Base-by-base conservation (phyloP, 2,888 invertebrate species). In the Malthinus flaveolus region DNA sequence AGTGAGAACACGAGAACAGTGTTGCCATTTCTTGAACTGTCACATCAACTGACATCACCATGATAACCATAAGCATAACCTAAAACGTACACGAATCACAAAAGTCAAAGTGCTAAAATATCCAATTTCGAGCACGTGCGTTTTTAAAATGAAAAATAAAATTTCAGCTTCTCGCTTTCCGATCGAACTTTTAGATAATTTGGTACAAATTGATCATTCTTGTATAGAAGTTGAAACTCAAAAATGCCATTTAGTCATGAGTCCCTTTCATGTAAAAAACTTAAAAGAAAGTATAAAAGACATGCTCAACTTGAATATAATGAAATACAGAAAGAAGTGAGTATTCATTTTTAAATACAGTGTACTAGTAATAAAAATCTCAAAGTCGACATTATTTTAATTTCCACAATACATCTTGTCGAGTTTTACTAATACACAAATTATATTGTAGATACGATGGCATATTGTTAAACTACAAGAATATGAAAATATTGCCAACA, bases 401-500 rank as follows among this genome's bases (percentile, higher is more conserved):
- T 34, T 45, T 15, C n/a, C n/a, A 35, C 11, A 11, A 36, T 39
- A 23, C 2, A n/a, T n/a, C n/a, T n/a, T n/a, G n/a, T n/a, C n/a
- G 39, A 33, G 31, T 15, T 8, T 10, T 34, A 12, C 36, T 33
- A 32, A 36, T n/a, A n/a, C 23, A 23, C 5, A 23, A 23, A 23
- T 23, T 23, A 46, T 48, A 12, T 82, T 83, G 44, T 75, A 89
- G 89, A 53, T 81, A 87, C 48, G 80, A 83, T 71, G 90, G 89
- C 15, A 86, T 89, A 62, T 74, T 89, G 1, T 73, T 89, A 57
- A 85, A 87, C 51, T 89, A 86, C 70, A 83, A 85, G 72, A 87
- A 88, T 69, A 79, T 88, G 7, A 83, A 83, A 65, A 72, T 89
- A 15, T 69, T 85, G 9, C 83, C 82, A 59, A 78, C 82, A 65